Evolutionary conservation across 2,113 vertebrate species (phyloP), one percentile per base, ranked within the genome.

Genomic region (Megalops atlanticus): DNA sequence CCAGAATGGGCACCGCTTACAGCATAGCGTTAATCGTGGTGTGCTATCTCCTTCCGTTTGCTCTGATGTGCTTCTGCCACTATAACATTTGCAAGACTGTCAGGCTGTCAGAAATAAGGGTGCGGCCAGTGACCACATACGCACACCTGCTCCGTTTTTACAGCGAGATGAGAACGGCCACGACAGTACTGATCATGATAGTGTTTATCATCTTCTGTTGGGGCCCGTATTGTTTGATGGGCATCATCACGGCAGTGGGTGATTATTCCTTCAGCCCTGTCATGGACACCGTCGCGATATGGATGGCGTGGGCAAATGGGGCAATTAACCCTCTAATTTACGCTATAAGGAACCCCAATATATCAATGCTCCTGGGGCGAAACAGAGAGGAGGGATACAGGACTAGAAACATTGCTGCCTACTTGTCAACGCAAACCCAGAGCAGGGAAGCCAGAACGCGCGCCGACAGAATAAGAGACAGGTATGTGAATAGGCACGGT

Each of bases 271-370:
- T 96, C 87, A 95, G 94, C 2, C 96, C 96, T 2, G 91, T 92
- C 3, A 93, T 97, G 94, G 95, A 97, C 76, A 94, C 96, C 0
- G 91, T 94, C 68, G 97, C 96, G 1, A 94, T 96, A 7, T 97
- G 96, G 90, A 93, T 98, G 86, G 96, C 97, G 8, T 98, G 98
- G 97, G 96, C 97, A 77, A 98, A 98, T 0, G 97, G 97, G 0
- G 97, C 97, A 85, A 95, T 99, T 87, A 98, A 99, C 90, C 98
- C 98, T 0, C 89, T 99, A 74, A 97, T 99, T 89, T 98, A 98
- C 0, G 98, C 95, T 1, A 88, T 95, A 78, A 96, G 96, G 39
- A 99, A 98, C 88, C 97, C 97, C 79, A 95, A 97, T 82, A 96
- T 99, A 82, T 95, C 95, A 0, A 90, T 96, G 91, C 89, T 98